These are phyloP conservation scores for Pseudococcus jackbeardsleyi DNA, from an alignment of 2,888 invertebrate genomes.

Conservation along the genomic window DNA sequence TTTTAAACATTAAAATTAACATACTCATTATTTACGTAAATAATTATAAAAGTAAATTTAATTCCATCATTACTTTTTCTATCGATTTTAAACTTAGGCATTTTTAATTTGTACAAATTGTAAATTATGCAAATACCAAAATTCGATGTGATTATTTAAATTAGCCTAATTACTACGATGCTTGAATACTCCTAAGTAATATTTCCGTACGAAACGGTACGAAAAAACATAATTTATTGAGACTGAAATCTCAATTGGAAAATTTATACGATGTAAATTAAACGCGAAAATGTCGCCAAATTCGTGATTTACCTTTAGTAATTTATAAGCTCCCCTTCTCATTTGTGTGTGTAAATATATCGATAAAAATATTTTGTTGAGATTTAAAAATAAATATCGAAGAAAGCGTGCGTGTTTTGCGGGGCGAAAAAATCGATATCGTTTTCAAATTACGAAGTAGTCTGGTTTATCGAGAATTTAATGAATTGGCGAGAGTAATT, in stretches of 20 bases:
- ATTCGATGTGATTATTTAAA: conserved; percentile 33
- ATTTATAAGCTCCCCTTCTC: neutral
- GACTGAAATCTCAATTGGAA: conserved; percentile 43
- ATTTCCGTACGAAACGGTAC: neutral
- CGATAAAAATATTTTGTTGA: conserved; percentile 26
- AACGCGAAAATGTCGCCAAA: neutral
- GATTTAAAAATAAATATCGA: conserved; percentile 24
- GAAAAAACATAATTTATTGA: conserved; percentile 31
- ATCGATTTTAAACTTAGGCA: neutral
- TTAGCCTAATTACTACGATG: conserved; percentile 7
- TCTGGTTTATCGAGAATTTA: too few relatives aligned
- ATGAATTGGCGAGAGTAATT: too few relatives aligned
- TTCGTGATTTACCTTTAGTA: conserved; percentile 50
- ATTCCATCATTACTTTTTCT: neutral
- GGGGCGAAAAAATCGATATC: neutral
- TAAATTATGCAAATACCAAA: conserved; percentile 24
- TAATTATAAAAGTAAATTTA: neutral
- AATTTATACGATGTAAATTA: conserved; percentile 22
- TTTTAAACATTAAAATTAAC: conserved; percentile 7
- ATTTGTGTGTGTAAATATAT: conserved; percentile 33
- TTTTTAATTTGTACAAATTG: neutral
- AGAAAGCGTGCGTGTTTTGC: neutral
- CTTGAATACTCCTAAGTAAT: neutral
- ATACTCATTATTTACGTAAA: neutral
- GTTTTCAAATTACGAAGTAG: too few relatives aligned